Conservation (phyloP, 2,888 invertebrate species). For the Oscheius myriophilus region DNA sequence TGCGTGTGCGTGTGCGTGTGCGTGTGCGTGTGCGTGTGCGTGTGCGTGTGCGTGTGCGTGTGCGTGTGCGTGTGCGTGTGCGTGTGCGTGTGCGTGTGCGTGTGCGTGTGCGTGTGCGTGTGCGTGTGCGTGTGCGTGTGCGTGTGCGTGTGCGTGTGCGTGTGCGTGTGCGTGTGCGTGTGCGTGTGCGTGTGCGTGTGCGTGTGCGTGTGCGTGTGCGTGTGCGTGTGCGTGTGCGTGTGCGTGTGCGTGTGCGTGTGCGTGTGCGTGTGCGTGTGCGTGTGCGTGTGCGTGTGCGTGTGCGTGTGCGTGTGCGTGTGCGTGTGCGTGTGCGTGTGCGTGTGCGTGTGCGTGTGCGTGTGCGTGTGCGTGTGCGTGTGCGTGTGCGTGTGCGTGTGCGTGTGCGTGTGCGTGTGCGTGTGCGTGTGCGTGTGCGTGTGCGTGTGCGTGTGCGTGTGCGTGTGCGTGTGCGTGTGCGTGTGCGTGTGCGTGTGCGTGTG, state of each 20-base stretch:
- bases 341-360: background rate
- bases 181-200: background rate
- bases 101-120: background rate
- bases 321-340: background rate
- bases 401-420: background rate
- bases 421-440: background rate
- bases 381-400: background rate
- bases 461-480: background rate
- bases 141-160: background rate
- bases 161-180: background rate
- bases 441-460: background rate
- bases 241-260: background rate
- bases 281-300: background rate
- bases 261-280: no score
- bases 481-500: background rate
- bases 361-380: background rate
- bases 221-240: no score
- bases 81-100: background rate
- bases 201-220: background rate
- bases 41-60: background rate
- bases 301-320: no score
- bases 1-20: background rate
- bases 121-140: background rate
- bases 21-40: background rate
- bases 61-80: background rate